Conservation (phyloP, 2,888 invertebrate genomes). For the Atherix ibis region DNA sequence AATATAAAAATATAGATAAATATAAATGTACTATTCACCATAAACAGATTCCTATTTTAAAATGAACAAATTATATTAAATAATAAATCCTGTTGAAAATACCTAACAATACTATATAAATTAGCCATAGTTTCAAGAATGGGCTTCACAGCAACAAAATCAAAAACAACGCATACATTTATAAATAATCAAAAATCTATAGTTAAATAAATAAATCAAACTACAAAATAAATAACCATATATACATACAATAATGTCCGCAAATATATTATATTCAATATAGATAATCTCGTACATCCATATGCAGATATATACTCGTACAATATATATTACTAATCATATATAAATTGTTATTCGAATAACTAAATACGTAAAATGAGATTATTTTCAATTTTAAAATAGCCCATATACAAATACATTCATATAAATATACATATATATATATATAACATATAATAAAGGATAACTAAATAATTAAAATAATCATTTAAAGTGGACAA, state of each 20-base stretch:
- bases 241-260: constrained; percentile 1
- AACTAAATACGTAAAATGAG: constrained; percentile 5
- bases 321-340: no score
- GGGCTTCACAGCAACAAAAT: constrained; percentile 32
- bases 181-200: constrained; percentile 5
- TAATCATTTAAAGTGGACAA: no score
- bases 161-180: constrained; percentile 28
- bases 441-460: constrained; percentile 7
- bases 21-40: no score
- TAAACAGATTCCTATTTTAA: no score
- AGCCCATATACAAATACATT: constrained; percentile 6
- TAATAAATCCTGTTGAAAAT: no score
- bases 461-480: constrained; percentile 3
- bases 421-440: constrained; percentile 11
- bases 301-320: no score
- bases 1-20: no score
- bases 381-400: constrained; percentile 14
- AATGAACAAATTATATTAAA: no score
- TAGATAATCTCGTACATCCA: no score
- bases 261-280: no score
- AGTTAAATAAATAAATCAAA: constrained; percentile 1
- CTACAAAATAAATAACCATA: constrained; percentile 7
- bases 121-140: constrained; percentile 12
- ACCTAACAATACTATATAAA: no score
- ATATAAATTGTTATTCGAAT: not conserved